Base-by-base conservation (phyloP, 2,113 vertebrate genomes). In the Myxocyprinus asiaticus region DNA sequence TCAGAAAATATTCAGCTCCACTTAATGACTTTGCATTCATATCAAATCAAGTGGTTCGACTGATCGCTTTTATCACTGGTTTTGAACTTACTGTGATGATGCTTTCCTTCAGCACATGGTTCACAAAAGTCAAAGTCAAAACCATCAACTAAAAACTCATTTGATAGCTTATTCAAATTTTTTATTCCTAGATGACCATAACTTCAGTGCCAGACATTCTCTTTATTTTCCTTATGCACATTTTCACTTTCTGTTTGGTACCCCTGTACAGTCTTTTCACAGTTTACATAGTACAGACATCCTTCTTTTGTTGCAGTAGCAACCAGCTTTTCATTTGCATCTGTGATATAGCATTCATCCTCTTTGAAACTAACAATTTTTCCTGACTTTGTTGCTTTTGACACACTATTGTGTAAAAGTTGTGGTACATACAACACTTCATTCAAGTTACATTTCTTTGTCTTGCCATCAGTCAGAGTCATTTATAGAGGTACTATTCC, bases 281-380 rank as follows among this genome's bases (percentile, higher is more conserved):
- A 45, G 12, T 65, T 65, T 12, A 65, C 42, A 65, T 45, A 65
- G 44, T 65, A 65, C 7, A 44, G 63, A 65, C 63, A 14, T 10
- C 43, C 63, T n/a, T 45, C 1, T 65, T 45, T 65, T 14, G 42
- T 65, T 65, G 63, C 63, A 65, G 63, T 65, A 65, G 42, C 42
- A 43, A 44, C 44, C 6, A 65, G 42, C 12, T 44, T 65, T 44
- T 65, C 42, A 65, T 44, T n/a, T n/a, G 14, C 42, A 66, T 66
- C 42, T 0, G 1, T 66, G 7, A 66, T 45, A 43, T 44, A 66
- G 14, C 63, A 66, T n/a, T 42, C 44, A 42, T 65, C 12, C 4
- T 15, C 63, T 64, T 22, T 64, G 62, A 64, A 64, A 3, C 12
- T 64, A 4, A 43, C 6, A 2, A 0, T 63, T 65, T 65, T 65